Percentiles rank a stretch among this genome's conserved stretches.
phyloP scores from a whole-genome alignment of 2,888 invertebrate genomes.

The Ypsolopha scabrella region DNA sequence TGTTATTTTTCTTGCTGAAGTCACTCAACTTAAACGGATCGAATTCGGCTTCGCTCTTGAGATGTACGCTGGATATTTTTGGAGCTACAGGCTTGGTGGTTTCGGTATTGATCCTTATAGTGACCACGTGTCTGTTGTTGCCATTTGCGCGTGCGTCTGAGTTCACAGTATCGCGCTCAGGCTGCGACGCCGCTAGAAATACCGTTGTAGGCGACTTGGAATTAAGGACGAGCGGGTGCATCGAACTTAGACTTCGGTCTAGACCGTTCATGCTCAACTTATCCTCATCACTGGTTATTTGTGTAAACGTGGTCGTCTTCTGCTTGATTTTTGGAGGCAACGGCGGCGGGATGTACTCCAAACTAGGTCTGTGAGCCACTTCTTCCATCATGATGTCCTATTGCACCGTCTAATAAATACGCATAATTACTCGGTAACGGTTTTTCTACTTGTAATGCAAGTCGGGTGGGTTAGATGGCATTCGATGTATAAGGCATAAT shows the following conservation, averaged over 20 bases:
- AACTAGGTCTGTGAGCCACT: conserved; percentile 51
- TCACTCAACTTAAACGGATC: conserved; percentile 50
- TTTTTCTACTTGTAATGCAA: conserved; percentile 43
- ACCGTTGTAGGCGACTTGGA: conserved; percentile 66
- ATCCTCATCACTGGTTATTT: conserved; percentile 45
- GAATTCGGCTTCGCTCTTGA: conserved; percentile 57
- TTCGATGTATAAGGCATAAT: conserved; percentile 62
- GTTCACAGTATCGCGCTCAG: conserved; percentile 34
- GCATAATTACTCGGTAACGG: conserved; percentile 60
- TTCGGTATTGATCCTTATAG: conserved; percentile 77
- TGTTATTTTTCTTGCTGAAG: conserved; percentile 54
- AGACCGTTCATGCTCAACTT: conserved; percentile 31
- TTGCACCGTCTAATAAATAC: conserved; percentile 35
- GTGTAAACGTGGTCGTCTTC: conserved; percentile 52
- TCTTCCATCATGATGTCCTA: conserved; percentile 59
- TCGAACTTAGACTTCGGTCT: conserved; percentile 44
- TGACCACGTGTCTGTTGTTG: conserved; percentile 73
- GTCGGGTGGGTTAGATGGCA: conserved; percentile 50
- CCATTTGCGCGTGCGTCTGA: conserved; percentile 21
- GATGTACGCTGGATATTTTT: conserved; percentile 61
- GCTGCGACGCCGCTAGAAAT: conserved; percentile 65
- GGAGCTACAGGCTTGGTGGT: conserved; percentile 61
- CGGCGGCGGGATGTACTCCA: conserved; percentile 65
- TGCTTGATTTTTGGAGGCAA: conserved; percentile 69
- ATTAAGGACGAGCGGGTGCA: conserved; percentile 70